Conservation (phyloP, 2,113 vertebrate genomes). For the Carettochelys insculpta region DNA sequence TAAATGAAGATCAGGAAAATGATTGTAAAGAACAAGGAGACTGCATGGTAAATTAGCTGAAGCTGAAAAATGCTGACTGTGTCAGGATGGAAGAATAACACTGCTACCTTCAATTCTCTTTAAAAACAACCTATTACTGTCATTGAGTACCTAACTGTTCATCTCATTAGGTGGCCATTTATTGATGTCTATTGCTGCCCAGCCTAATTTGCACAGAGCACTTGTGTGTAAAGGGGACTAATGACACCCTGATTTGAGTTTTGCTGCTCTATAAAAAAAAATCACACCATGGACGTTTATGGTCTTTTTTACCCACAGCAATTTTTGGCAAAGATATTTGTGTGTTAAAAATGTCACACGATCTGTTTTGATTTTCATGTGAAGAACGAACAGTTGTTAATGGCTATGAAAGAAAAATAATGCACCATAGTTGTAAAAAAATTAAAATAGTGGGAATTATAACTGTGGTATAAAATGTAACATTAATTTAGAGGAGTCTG, state of each 20-base stretch:
- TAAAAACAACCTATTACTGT: constrained; percentile 60
- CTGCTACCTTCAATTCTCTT: constrained; percentile 53
- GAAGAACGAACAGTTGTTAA: neutral
- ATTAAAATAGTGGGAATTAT: neutral
- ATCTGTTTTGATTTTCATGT: neutral
- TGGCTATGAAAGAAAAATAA: neutral
- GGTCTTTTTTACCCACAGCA: neutral
- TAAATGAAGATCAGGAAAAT: constrained; percentile 36
- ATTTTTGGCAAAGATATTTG: neutral
- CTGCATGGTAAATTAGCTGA: neutral
- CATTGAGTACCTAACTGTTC: constrained; percentile 54
- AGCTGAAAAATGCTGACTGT: constrained; percentile 29
- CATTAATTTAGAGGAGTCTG: neutral
- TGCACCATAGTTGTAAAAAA: neutral
- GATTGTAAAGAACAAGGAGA: constrained; percentile 15
- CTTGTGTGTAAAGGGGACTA: constrained; percentile 31
- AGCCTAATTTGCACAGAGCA: constrained; percentile 47
- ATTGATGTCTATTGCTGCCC: constrained; percentile 43
- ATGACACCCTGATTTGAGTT: constrained; percentile 38
- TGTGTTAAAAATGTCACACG: neutral
- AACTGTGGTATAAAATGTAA: neutral
- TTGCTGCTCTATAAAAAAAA: constrained; percentile 9
- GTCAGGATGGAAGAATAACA: constrained; percentile 30
- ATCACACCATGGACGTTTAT: neutral
- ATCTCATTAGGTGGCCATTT: constrained; percentile 60